Evolutionary conservation across 2,888 invertebrate genomes (phyloP).

Genomic region (Cryptocheilus praepositus): DNA sequence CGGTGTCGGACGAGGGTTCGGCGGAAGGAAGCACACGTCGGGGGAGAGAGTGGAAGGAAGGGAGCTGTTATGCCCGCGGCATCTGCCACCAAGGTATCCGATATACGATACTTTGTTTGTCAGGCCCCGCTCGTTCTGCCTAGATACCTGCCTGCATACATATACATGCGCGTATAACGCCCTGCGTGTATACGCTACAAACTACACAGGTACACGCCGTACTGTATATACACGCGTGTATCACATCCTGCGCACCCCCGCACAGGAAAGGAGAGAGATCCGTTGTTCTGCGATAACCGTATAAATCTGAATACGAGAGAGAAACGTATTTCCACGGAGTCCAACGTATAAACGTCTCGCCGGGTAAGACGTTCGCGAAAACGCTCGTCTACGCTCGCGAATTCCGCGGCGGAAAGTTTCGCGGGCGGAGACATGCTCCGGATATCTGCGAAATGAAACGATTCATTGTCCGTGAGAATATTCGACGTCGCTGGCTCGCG

Average conservation of each 20-base stretch:
- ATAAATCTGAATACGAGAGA: constrained; percentile 60
- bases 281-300: constrained; percentile 53
- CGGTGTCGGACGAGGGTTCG: constrained; percentile 23
- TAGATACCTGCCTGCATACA: constrained; percentile 31
- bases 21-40: constrained; percentile 8
- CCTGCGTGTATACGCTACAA: too few species aligned
- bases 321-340: constrained; percentile 36
- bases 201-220: too few species aligned
- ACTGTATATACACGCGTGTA: too few species aligned
- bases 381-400: constrained; percentile 16
- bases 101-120: constrained; percentile 61
- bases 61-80: constrained; percentile 61
- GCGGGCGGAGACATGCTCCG: too few species aligned
- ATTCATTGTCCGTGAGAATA: too few species aligned
- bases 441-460: too few species aligned
- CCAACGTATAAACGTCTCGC: constrained; percentile 3
- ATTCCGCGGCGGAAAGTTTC: too few species aligned
- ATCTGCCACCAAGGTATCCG: constrained; percentile 61
- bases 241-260: constrained; percentile 7
- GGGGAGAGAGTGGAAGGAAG: constrained; percentile 18
- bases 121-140: constrained; percentile 7
- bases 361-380: too few species aligned
- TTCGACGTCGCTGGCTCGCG: too few species aligned
- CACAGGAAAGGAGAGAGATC: constrained; percentile 30
- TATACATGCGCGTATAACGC: not conserved